Percentiles rank a stretch among this genome's conserved stretches.
Conservation (phyloP, 2,888 invertebrate species). For the Erebia palarica region DNA sequence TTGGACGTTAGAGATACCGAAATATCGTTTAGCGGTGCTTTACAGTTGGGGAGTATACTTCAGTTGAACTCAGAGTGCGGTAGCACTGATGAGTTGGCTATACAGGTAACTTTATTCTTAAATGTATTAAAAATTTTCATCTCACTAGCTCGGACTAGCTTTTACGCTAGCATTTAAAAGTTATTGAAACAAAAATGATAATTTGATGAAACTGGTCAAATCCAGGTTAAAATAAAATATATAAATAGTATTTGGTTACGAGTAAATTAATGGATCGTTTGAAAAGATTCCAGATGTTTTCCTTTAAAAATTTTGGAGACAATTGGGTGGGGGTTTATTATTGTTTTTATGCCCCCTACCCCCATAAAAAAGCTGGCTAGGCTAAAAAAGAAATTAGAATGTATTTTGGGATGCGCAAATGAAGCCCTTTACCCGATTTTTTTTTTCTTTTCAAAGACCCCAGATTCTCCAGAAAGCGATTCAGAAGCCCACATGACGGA, state of each 20-base stretch:
- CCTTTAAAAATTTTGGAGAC: too few relatives aligned
- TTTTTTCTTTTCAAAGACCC: conserved; percentile 53
- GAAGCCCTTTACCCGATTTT: background rate
- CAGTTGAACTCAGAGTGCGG: conserved; percentile 66
- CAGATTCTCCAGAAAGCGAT: conserved; percentile 69
- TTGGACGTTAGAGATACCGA: conserved; percentile 61
- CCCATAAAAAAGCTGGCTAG: background rate
- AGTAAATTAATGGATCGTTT: too few relatives aligned
- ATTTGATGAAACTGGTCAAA: too few relatives aligned
- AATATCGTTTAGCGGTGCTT: conserved; percentile 66
- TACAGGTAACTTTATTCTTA: conserved; percentile 54
- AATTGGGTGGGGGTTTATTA: too few relatives aligned
- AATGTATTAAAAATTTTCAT: background rate
- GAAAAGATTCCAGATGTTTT: too few relatives aligned
- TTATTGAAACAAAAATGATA: too few relatives aligned
- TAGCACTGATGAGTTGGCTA: conserved; percentile 71
- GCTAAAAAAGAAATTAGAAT: background rate
- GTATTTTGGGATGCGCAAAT: too few relatives aligned
- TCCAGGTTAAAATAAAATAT: too few relatives aligned
- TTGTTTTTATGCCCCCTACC: too few relatives aligned
- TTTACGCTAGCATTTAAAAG: background rate
- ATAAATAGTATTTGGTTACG: too few relatives aligned
- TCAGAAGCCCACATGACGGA: conserved; percentile 56
- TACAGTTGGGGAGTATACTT: conserved; percentile 66
- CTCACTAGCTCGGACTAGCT: background rate